Evolutionary conservation across 2,113 vertebrate genomes (phyloP).

Genomic region (Phycodurus eques): DNA sequence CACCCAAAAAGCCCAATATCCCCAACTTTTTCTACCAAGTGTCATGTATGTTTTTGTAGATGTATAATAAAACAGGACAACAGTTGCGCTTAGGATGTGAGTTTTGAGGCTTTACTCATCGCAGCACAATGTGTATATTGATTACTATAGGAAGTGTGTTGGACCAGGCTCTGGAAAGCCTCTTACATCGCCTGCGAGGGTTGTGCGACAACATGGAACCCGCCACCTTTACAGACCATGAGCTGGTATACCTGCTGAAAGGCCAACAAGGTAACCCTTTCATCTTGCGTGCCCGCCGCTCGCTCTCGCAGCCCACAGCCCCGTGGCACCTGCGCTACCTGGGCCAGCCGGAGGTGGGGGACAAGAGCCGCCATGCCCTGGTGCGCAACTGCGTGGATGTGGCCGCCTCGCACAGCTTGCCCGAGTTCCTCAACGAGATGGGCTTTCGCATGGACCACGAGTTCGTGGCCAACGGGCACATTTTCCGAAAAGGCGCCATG

Average conservation of each 20-base stretch:
- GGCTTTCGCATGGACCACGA: constrained; percentile 99
- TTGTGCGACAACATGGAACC: constrained; percentile 97
- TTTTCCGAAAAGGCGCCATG: constrained; percentile 93
- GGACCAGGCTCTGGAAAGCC: constrained; percentile 92
- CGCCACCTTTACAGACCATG: constrained; percentile 90
- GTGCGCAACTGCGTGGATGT: constrained; percentile 96
- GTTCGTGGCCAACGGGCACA: constrained; percentile 89
- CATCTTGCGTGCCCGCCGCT: constrained; percentile 87
- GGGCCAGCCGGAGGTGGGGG: constrained; percentile 93
- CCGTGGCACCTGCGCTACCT: constrained; percentile 96
- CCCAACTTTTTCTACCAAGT: too few relatives aligned
- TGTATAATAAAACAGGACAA: neutral
- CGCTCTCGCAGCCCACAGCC: constrained; percentile 80
- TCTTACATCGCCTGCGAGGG: constrained; percentile 90
- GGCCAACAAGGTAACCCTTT: constrained; percentile 97
- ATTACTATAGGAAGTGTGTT: constrained; percentile 83
- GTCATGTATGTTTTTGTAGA: neutral
- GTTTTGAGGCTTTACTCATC: neutral
- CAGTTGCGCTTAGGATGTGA: neutral
- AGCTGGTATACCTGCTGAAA: constrained; percentile 95
- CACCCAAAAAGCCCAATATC: too few relatives aligned
- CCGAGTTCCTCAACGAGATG: constrained; percentile 94
- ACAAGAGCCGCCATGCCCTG: constrained; percentile 88
- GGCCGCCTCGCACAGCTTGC: constrained; percentile 88
- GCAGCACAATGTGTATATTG: neutral